phyloP scores from a whole-genome alignment of 2,888 invertebrate species.

The Drosophila neonasuta region DNA sequence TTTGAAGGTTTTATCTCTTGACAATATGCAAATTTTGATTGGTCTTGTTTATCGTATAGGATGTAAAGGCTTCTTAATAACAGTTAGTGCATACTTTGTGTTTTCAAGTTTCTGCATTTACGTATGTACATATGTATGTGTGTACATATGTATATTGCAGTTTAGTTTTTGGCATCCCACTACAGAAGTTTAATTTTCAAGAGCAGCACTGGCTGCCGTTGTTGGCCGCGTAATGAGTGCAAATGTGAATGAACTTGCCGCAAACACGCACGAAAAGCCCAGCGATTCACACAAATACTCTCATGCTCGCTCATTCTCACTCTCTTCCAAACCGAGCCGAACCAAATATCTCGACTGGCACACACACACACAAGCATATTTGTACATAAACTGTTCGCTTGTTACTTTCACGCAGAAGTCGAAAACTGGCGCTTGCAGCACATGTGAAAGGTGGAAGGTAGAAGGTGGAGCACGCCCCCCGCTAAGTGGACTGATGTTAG shows the following conservation, averaged over 20 bases:
- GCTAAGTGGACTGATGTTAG: neutral
- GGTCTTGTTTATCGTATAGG: no score
- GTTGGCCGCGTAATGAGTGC: constrained; percentile 77
- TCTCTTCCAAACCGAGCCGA: constrained; percentile 30
- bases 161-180: constrained; percentile 33
- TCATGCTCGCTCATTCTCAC: constrained; percentile 30
- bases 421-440: constrained; percentile 22
- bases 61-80: no score
- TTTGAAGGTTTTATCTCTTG: no score
- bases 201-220: constrained; percentile 38
- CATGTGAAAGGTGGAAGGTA: constrained; percentile 24
- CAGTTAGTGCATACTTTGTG: no score
- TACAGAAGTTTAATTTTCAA: constrained; percentile 50
- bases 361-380: neutral
- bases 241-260: constrained; percentile 80
- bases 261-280: constrained; percentile 62
- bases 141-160: constrained; percentile 18
- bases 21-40: no score
- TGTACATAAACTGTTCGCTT: constrained; percentile 41
- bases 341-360: constrained; percentile 32
- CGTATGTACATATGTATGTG: no score
- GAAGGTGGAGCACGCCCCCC: neutral
- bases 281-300: constrained; percentile 35
- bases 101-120: no score
- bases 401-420: constrained; percentile 65